phyloP scores from a whole-genome alignment of 2,113 vertebrate species.

The Protobothrops mucrosquamatus region DNA sequence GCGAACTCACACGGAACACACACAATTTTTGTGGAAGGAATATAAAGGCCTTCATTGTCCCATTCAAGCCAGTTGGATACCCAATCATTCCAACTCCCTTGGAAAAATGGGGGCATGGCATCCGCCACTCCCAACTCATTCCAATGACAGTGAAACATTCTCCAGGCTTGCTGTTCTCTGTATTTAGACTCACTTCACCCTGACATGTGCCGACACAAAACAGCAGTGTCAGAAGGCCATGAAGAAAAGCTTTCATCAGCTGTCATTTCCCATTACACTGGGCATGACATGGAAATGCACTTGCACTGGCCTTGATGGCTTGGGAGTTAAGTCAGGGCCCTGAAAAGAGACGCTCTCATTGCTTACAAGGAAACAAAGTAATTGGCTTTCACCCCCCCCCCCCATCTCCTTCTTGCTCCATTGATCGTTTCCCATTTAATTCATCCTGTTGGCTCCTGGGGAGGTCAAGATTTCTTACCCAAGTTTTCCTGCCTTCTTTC shows the following conservation, averaged over 20 bases:
- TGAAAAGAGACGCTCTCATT: constrained; percentile 18
- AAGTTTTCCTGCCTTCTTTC: neutral
- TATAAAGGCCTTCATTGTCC: constrained; percentile 57
- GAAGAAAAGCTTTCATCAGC: constrained; percentile 75
- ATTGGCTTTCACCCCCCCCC: neutral
- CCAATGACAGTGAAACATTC: constrained; percentile 51
- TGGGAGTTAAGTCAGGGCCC: constrained; percentile 17
- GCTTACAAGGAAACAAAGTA: constrained; percentile 9
- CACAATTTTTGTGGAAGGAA: neutral
- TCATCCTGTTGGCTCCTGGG: neutral
- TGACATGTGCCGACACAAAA: constrained; percentile 70
- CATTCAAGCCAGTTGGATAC: constrained; percentile 50
- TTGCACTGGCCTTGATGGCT: constrained; percentile 28
- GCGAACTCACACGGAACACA: neutral
- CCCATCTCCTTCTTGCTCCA: neutral
- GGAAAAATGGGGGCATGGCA: neutral
- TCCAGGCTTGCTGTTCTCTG: constrained; percentile 58
- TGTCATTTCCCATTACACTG: constrained; percentile 72
- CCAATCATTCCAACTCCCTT: constrained; percentile 52
- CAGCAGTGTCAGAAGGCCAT: constrained; percentile 73
- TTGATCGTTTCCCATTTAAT: constrained; percentile 20
- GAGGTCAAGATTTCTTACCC: constrained; percentile 15
- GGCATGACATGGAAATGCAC: constrained; percentile 66
- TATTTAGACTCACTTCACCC: constrained; percentile 75
- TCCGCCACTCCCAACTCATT: constrained; percentile 52